phyloP scores from a whole-genome alignment of 2,113 vertebrate genomes.

The Tyrannus savana region DNA sequence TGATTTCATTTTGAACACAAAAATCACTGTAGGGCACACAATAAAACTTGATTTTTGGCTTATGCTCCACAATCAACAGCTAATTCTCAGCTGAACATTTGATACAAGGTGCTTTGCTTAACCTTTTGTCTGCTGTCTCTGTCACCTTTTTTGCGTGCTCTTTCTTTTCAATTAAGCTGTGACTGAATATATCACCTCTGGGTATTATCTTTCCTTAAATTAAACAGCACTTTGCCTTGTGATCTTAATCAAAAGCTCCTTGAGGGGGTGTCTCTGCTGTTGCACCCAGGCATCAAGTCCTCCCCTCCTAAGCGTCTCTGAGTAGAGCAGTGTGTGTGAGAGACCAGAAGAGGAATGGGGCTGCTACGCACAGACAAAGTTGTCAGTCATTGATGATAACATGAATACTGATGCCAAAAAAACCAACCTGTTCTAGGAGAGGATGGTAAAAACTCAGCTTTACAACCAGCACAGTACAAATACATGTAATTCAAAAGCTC shows the following conservation, averaged over 20 bases:
- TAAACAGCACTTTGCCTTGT: background rate
- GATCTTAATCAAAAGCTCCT: background rate
- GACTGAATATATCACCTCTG: background rate
- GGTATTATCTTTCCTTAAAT: background rate
- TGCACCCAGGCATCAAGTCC: background rate
- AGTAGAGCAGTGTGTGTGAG: background rate
- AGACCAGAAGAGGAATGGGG: background rate
- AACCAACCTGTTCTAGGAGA: background rate
- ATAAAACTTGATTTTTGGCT: constrained; percentile 39
- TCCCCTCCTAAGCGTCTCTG: background rate
- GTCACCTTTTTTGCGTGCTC: background rate
- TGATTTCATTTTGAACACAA: constrained; percentile 21
- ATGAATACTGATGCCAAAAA: background rate
- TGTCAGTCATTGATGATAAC: background rate
- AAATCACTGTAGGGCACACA: constrained; percentile 7
- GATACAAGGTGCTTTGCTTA: background rate
- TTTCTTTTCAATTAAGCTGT: constrained; percentile 11
- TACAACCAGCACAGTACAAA: background rate
- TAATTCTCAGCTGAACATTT: background rate
- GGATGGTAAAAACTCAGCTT: background rate
- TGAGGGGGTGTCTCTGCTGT: background rate
- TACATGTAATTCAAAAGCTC: background rate
- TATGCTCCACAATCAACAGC: background rate
- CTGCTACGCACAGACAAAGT: background rate
- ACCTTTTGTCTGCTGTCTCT: background rate